Base-by-base conservation (phyloP, 2,888 invertebrate genomes). In the Heliconius aoede region DNA sequence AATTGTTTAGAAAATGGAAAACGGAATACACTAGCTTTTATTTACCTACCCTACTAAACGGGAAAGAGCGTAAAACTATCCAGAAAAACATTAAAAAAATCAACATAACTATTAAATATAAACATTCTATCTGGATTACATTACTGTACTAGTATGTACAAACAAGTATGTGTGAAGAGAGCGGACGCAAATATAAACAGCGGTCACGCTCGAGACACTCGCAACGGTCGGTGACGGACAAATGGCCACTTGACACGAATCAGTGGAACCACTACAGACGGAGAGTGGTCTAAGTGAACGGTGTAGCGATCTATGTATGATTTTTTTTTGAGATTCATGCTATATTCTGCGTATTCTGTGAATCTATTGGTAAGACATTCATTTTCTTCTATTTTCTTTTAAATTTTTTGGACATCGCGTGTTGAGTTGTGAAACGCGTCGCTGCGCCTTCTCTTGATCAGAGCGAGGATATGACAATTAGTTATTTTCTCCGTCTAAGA, bases 191-290 rank as follows among this genome's bases (percentile, higher is more conserved):
- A 82, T 78, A 82, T 81, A 82, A 81, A 83, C 80, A 80, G 68
- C 76, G 78, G 62, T 81, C 78, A 74, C 78, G 78, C 77, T 82
- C 74, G 76, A 83, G 76, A 76, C 80, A 76, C 83, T 83, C 82
- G 84, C 84, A 86, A 84, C 89, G 90, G 88, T 84, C 90, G 87
- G 86, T 89, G 89, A 91, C 85, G 88, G 91, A 92, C 91, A 91
- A 92, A 92, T 92, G 90, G 90, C 88, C 84, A 86, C 92, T 92
- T 84, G 87, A 88, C 85, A 83, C 86, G 88, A 88, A 88, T 90
- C 86, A 88, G 87, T 88, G 83, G 86, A 85, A 83, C 86, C 88
- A 85, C 88, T 85, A 82, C 81, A 84, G 18, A 64, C 4, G 32
- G 32, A 77, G 55, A 28, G n/a, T 60, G 72, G 72, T 69, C 76